Conservation (phyloP, 2,888 invertebrate genomes). For the Drosophila formosana region DNA sequence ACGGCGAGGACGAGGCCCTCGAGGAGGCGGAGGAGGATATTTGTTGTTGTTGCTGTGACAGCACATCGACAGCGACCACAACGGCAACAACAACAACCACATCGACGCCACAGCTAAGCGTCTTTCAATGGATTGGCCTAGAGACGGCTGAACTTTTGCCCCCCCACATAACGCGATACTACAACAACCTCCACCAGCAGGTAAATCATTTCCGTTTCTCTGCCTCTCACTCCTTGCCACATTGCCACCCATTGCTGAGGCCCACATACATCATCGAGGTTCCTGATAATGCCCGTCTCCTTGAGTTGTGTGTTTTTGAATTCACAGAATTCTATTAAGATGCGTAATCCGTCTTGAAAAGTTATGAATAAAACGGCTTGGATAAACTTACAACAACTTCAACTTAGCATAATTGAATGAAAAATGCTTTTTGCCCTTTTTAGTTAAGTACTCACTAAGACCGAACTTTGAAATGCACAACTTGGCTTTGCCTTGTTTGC, state of each 20-base stretch:
- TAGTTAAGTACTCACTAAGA: slow-evolving; percentile 2
- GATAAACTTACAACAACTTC: slow-evolving; percentile 10
- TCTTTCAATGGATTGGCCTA: slow-evolving; percentile 88
- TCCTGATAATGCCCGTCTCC: slow-evolving; percentile 4
- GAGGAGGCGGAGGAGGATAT: slow-evolving; percentile 34
- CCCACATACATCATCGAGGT: slow-evolving; percentile 8
- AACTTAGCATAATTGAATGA: slow-evolving; percentile 19
- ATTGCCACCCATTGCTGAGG: background rate
- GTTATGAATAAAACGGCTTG: slow-evolving; percentile 9
- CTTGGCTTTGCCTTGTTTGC: background rate
- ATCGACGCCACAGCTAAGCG: slow-evolving; percentile 57
- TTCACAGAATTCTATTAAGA: slow-evolving; percentile 16
- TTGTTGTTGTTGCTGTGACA: slow-evolving; percentile 70
- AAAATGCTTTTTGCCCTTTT: slow-evolving; percentile 17
- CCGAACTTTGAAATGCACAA: slow-evolving; percentile 14
- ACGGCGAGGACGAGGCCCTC: slow-evolving; percentile 32
- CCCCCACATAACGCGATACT: slow-evolving; percentile 89
- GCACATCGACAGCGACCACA: slow-evolving; percentile 33
- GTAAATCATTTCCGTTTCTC: slow-evolving; percentile 66
- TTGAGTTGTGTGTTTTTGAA: slow-evolving; percentile 5
- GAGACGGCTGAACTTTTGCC: slow-evolving; percentile 88
- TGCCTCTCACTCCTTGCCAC: background rate
- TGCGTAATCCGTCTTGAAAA: slow-evolving; percentile 18
- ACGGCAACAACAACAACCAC: slow-evolving; percentile 40
- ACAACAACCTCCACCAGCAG: slow-evolving; percentile 86